These are phyloP conservation scores for Vimba vimba DNA, from an alignment of 2,113 vertebrate genomes.

Conservation along the genomic window DNA sequence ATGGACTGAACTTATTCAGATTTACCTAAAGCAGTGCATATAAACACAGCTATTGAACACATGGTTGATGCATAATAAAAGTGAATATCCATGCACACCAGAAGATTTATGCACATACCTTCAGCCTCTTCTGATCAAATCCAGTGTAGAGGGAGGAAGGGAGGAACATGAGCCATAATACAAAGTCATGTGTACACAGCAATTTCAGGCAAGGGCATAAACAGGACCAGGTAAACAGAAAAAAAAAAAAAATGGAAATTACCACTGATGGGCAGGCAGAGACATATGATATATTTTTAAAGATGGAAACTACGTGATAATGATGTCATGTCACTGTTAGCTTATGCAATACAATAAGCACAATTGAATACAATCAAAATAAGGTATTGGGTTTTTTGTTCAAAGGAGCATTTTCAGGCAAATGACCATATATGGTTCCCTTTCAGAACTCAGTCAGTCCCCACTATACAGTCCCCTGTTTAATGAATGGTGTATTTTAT, in stretches of 20 bases:
- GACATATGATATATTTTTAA: conserved; percentile 31
- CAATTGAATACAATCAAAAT: conserved; percentile 42
- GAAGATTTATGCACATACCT: conserved; percentile 77
- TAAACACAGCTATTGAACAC: neutral
- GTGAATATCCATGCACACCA: neutral
- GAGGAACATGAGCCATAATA: conserved; percentile 76
- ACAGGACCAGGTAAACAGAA: conserved; percentile 69
- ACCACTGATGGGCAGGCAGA: conserved; percentile 56
- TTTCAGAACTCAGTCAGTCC: conserved; percentile 14
- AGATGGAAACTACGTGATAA: conserved; percentile 51
- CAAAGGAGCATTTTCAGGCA: conserved; percentile 64
- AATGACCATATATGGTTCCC: conserved; percentile 61
- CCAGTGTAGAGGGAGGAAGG: conserved; percentile 40
- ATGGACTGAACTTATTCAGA: neutral
- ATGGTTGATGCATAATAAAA: neutral
- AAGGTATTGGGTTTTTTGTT: conserved; percentile 16
- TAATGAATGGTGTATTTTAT: neutral
- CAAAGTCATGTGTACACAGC: conserved; percentile 78
- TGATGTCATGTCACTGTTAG: conserved; percentile 52
- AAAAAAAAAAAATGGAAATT: conserved; percentile 65
- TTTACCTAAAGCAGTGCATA: neutral
- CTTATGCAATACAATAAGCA: conserved; percentile 51
- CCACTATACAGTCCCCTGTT: neutral
- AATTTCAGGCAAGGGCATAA: conserved; percentile 73
- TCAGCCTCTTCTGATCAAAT: conserved; percentile 88